Conservation (phyloP, 2,888 invertebrate genomes). For the Reticulitermes lucifugus region DNA sequence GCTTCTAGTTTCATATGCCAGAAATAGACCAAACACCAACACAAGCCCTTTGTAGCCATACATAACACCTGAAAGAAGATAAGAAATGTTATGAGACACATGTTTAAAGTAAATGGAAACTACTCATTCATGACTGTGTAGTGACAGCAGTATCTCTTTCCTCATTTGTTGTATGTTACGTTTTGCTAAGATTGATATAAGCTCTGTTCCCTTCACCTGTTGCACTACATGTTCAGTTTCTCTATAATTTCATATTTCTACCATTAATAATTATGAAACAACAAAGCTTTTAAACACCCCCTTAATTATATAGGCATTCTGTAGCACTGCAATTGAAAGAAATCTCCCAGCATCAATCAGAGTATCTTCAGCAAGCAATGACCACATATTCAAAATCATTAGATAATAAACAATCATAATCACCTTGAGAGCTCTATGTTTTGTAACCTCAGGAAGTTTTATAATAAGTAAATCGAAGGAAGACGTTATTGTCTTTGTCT, state of each 20-base stretch:
- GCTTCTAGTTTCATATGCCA: constrained; percentile 98
- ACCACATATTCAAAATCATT: too few relatives aligned
- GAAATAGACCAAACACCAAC: constrained; percentile 95
- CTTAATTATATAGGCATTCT: too few relatives aligned
- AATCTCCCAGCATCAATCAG: too few relatives aligned
- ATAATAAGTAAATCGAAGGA: not conserved
- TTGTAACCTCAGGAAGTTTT: not conserved
- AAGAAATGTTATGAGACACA: not conserved
- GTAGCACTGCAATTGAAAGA: too few relatives aligned
- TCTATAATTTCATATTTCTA: not conserved
- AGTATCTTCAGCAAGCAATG: too few relatives aligned
- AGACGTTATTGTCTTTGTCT: constrained; percentile 57
- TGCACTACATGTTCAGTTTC: not conserved
- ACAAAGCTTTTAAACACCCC: too few relatives aligned
- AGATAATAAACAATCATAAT: not conserved
- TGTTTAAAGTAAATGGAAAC: too few relatives aligned
- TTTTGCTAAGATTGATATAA: too few relatives aligned
- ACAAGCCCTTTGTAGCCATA: constrained; percentile 98
- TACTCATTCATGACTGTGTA: too few relatives aligned
- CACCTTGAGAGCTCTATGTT: not conserved
- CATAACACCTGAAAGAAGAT: constrained; percentile 78
- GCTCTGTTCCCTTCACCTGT: not conserved
- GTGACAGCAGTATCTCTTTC: too few relatives aligned
- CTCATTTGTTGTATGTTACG: too few relatives aligned
- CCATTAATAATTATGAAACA: too few relatives aligned